Evolutionary conservation across 2,113 vertebrate genomes (phyloP).

Genomic region (Heptranchias perlo): DNA sequence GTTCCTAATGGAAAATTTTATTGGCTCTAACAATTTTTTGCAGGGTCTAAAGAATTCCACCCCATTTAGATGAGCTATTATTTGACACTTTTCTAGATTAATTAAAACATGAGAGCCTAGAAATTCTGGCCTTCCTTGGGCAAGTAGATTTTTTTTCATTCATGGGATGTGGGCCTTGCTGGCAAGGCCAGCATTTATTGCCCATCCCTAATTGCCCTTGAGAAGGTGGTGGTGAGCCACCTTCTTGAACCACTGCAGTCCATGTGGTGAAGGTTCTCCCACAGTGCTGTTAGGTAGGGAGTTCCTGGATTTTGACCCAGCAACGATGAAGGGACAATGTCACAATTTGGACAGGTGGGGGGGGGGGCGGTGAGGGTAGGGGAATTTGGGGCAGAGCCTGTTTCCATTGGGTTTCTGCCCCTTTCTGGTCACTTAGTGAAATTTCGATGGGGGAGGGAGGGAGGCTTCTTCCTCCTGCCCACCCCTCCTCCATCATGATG

Average conservation of each 20-base stretch:
- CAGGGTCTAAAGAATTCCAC: neutral
- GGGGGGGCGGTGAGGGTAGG: neutral
- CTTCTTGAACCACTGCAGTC: too few species aligned
- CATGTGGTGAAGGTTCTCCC: too few species aligned
- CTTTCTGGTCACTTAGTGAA: neutral
- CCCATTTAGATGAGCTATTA: conserved; percentile 25
- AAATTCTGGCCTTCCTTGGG: neutral
- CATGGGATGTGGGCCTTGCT: too few species aligned
- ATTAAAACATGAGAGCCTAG: conserved; percentile 15
- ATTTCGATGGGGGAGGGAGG: neutral
- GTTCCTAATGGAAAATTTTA: conserved; percentile 36
- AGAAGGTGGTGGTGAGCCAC: too few species aligned
- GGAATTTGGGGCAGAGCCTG: neutral
- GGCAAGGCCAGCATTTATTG: too few species aligned
- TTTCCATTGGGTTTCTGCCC: neutral
- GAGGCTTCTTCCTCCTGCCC: neutral
- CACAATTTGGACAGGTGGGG: neutral
- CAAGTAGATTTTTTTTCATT: too few species aligned
- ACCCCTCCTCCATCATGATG: neutral
- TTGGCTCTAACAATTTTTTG: conserved; percentile 28
- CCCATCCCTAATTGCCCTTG: too few species aligned
- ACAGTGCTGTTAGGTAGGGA: too few species aligned
- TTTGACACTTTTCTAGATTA: conserved; percentile 22
- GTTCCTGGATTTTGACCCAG: too few species aligned
- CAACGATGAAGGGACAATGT: too few species aligned